A percentile compares a stretch with the other conserved stretches of the same genome.
phyloP scores from a whole-genome alignment of 2,113 vertebrate genomes.

The Poeciliopsis retropinna region DNA sequence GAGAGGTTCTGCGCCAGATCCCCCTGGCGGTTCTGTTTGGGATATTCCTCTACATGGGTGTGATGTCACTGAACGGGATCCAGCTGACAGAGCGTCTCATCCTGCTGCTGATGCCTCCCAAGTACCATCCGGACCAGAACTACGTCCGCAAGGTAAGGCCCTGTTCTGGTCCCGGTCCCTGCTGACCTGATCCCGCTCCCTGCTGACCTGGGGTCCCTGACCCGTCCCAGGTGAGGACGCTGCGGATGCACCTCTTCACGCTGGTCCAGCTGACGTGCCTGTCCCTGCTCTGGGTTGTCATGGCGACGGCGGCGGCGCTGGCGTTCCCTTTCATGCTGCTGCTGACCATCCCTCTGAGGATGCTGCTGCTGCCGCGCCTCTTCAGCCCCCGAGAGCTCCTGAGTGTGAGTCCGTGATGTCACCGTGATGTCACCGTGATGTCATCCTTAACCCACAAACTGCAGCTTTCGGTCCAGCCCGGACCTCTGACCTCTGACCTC shows the following conservation, averaged over 20 bases:
- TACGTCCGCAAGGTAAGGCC: slow-evolving; percentile 87
- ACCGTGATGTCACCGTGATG: background rate
- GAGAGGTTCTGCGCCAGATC: slow-evolving; percentile 88
- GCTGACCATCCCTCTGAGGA: slow-evolving; percentile 90
- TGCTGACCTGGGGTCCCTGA: no score
- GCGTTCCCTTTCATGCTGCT: slow-evolving; percentile 96
- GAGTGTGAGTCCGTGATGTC: slow-evolving; percentile 83
- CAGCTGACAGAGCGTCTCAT: slow-evolving; percentile 91
- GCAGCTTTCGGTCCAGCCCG: no score
- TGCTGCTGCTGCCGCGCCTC: slow-evolving; percentile 88
- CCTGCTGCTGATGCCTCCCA: slow-evolving; percentile 91
- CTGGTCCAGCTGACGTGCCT: slow-evolving; percentile 88
- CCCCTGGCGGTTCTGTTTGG: slow-evolving; percentile 91
- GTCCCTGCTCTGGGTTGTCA: slow-evolving; percentile 91
- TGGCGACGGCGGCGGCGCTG: slow-evolving; percentile 91
- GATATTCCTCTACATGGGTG: slow-evolving; percentile 94
- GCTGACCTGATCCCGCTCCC: no score
- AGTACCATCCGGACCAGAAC: slow-evolving; percentile 89
- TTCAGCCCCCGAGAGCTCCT: slow-evolving; percentile 89
- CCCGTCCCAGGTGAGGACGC: slow-evolving; percentile 84
- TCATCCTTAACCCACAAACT: background rate
- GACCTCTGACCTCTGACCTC: slow-evolving; percentile 31
- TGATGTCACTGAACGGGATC: slow-evolving; percentile 93
- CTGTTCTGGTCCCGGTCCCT: background rate
- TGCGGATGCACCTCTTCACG: slow-evolving; percentile 94